phyloP scores from a whole-genome alignment of 2,797 vertebrate species.

The Peromyscus eremicus region DNA sequence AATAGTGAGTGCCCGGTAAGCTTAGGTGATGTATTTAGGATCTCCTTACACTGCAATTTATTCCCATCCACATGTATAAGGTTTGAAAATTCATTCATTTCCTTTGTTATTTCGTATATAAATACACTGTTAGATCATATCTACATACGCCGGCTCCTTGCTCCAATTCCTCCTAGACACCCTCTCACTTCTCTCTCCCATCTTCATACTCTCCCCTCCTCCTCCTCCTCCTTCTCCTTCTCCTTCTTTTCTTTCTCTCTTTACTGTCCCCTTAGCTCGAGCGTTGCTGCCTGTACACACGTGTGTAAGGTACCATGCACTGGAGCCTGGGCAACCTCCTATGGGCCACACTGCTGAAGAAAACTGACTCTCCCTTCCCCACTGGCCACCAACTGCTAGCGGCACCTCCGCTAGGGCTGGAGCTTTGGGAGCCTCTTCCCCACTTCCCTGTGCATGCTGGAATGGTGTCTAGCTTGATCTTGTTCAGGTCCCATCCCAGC shows the following conservation, averaged over 20 bases:
- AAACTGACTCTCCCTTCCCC: not conserved
- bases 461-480: not conserved
- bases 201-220: not conserved
- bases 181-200: not conserved
- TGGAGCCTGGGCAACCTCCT: not conserved
- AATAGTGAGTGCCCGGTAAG: not conserved
- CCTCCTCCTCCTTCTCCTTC: not conserved
- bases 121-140: not conserved
- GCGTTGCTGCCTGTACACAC: not conserved
- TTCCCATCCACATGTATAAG: not conserved
- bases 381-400: not conserved
- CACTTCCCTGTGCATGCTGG: not conserved
- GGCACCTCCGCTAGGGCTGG: not conserved
- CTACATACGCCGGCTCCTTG: not conserved
- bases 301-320: not conserved
- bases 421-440: not conserved
- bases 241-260: not conserved
- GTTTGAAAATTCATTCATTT: not conserved
- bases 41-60: not conserved
- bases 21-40: not conserved
- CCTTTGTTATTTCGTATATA: not conserved
- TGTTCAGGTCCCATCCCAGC: not conserved
- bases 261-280: not conserved
- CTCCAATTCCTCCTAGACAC: too few relatives aligned
- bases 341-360: not conserved